Evolutionary conservation across 2,888 invertebrate species (phyloP).

Genomic region (Meliscaeva auricollis): DNA sequence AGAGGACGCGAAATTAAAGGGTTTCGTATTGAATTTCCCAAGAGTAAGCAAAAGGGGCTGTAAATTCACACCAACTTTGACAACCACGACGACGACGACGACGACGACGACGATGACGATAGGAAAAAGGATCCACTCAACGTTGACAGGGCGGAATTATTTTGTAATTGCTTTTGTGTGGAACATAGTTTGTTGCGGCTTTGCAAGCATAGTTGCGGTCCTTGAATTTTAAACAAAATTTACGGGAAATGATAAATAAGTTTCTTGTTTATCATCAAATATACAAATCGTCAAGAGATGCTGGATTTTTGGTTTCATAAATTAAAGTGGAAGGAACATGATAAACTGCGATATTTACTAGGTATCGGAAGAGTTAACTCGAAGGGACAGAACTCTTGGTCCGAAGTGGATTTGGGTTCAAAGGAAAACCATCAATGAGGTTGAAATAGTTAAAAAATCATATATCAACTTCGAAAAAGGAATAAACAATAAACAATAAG

Average conservation of each 20-base stretch:
- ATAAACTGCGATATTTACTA: too few relatives aligned
- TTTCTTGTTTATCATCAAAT: slow-evolving; percentile 6
- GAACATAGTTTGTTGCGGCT: not conserved
- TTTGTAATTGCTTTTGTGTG: slow-evolving; percentile 36
- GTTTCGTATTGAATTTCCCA: slow-evolving; percentile 33
- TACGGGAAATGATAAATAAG: not conserved
- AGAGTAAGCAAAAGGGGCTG: slow-evolving; percentile 15
- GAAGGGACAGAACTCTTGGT: too few relatives aligned
- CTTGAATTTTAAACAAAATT: slow-evolving; percentile 16
- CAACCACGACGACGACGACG: too few relatives aligned
- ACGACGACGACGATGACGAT: slow-evolving; percentile 7
- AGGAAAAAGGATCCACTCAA: slow-evolving; percentile 32
- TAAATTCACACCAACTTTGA: slow-evolving; percentile 42
- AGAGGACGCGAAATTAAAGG: slow-evolving; percentile 29
- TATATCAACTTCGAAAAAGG: too few relatives aligned
- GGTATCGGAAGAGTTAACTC: too few relatives aligned
- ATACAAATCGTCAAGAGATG: not conserved
- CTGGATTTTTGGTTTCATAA: too few relatives aligned
- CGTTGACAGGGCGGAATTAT: slow-evolving; percentile 27
- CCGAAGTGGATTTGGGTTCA: too few relatives aligned
- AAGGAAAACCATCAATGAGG: too few relatives aligned
- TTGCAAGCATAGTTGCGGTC: not conserved
- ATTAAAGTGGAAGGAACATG: too few relatives aligned
- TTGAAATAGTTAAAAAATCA: too few relatives aligned
- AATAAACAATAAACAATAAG: too few relatives aligned